Percentiles rank a stretch among this genome's conserved stretches.
These are phyloP conservation scores for Pristionchus arcanus DNA, from an alignment of 2,888 invertebrate species.

Conservation along the genomic window DNA sequence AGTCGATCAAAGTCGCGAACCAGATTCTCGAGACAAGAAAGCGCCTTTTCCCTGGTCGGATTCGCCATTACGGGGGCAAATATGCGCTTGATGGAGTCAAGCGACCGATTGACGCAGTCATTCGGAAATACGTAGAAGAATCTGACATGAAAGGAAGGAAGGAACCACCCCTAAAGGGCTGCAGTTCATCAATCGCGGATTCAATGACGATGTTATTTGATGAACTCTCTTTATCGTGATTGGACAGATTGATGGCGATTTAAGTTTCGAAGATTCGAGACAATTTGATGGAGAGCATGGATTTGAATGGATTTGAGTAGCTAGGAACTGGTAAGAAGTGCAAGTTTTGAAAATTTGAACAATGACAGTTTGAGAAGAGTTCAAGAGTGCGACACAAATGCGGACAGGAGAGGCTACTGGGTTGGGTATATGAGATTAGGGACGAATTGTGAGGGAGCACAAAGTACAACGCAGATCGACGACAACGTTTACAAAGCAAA, in stretches of 20 bases:
- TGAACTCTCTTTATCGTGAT: conserved; percentile 8
- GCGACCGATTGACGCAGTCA: background rate
- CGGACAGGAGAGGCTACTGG: conserved; percentile 1
- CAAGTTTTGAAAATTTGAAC: background rate
- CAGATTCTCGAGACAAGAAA: background rate
- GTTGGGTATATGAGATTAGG: background rate
- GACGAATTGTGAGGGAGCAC: background rate
- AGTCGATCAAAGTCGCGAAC: conserved; percentile 5
- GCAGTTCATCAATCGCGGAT: no score
- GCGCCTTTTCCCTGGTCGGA: background rate
- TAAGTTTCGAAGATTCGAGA: background rate
- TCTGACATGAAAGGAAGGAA: background rate
- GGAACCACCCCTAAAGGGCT: background rate
- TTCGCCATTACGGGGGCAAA: background rate
- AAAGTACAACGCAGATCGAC: background rate
- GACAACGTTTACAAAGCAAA: background rate
- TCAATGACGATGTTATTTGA: background rate
- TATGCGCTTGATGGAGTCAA: background rate
- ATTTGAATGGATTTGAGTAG: background rate
- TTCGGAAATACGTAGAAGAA: background rate
- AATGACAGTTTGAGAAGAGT: background rate
- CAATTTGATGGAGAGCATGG: background rate
- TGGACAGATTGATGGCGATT: background rate
- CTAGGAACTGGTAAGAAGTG: background rate
- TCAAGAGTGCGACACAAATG: background rate